phyloP scores from a whole-genome alignment of 2,797 vertebrate species.

The Erithacus rubecula region DNA sequence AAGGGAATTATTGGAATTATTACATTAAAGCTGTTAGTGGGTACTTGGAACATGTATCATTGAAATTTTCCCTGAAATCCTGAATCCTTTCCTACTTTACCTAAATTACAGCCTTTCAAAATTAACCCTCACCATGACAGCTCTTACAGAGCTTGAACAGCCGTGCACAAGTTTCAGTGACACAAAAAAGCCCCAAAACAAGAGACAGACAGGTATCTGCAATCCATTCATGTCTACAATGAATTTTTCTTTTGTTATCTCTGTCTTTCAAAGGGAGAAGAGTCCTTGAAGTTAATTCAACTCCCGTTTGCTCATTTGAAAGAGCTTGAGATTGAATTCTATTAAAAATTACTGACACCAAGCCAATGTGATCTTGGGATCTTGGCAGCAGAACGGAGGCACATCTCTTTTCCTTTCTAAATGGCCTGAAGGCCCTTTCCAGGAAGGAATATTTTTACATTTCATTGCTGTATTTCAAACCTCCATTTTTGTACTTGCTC shows the following conservation, averaged over 20 bases:
- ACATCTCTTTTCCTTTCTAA: neutral
- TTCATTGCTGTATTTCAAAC: neutral
- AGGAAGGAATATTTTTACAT: neutral
- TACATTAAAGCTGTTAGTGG: neutral
- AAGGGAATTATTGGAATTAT: neutral
- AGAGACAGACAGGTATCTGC: neutral
- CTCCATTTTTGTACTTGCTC: neutral
- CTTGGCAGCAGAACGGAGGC: neutral
- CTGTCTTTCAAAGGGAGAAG: neutral
- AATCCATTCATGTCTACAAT: neutral
- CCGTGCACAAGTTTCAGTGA: neutral
- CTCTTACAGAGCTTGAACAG: neutral
- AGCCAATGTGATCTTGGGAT: neutral
- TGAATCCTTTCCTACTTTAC: neutral
- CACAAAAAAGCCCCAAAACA: neutral
- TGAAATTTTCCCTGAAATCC: neutral
- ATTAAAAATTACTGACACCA: neutral
- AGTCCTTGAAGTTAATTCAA: neutral
- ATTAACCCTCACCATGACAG: neutral
- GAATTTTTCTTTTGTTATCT: neutral
- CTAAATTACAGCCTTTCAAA: neutral
- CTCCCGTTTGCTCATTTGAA: neutral
- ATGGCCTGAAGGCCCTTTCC: neutral
- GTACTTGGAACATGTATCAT: neutral
- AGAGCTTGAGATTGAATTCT: neutral